Base-by-base conservation (phyloP, 2,113 vertebrate species). In the Hemicordylus capensis region DNA sequence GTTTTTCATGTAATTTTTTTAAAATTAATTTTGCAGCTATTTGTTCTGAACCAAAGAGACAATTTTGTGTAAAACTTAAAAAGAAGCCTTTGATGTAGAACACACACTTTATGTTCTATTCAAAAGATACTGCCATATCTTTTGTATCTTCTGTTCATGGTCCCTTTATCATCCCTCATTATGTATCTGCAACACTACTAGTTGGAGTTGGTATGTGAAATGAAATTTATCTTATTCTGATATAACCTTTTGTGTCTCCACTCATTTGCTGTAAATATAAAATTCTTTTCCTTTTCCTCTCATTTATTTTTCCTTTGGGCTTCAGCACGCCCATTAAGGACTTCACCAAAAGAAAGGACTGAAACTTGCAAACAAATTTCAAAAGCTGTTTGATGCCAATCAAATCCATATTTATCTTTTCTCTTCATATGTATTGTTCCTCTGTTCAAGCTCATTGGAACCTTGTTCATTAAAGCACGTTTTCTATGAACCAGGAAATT, bases 71-170 rank as follows among this genome's bases (percentile, higher is more conserved):
- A 92, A 79, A 88, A 91, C 34, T 85, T 84, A 74, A 75, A 89
- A 77, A 80, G 77, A 42, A 44, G 6, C 64, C 90, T 91, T 81
- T 93, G 86, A 92, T 94, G 85, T 85, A 89, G 42, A 86, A 72
- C 84, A 89, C 73, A 87, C 87, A 92, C 82, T 89, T 94, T 91
- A 80, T 74, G 59, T 88, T 63, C 89, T 93, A 79, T 90, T 94
- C 80, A 74, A 91, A 92, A 92, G 89, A 76, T 15, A 67, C 63
- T 70, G 20, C 54, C 87, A 90, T 61, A 86, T 92, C 37, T 58
- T 79, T 88, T 78, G 24, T 84, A 91, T 79, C 77, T 90, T 66
- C 39, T 79, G 39, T 46, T 88, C 81, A 81, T 74, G 1, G 69
- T 84, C 73, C 81, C 84, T 76, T 89, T 93, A 73, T 66, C 85